Conservation (phyloP, 2,113 vertebrate species). For the Dicerorhinus sumatrensis region DNA sequence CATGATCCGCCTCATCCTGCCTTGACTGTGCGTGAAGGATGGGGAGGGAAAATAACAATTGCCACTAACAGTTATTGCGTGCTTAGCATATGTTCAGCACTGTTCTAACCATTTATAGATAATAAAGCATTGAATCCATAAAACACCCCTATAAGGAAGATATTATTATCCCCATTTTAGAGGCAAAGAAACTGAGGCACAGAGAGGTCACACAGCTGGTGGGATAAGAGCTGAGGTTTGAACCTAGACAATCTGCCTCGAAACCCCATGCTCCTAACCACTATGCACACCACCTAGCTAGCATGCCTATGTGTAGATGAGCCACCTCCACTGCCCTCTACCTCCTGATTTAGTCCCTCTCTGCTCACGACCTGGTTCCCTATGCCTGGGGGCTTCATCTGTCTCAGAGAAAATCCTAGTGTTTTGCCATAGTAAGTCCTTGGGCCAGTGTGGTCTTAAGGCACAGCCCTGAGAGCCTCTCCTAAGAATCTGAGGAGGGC, state of each 20-base stretch:
- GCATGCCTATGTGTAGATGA: not conserved
- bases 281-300: not conserved
- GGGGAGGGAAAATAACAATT: not conserved
- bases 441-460: not conserved
- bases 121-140: not conserved
- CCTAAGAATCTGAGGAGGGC: not conserved
- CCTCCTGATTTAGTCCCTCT: constrained; percentile 21
- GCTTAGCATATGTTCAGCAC: not conserved
- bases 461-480: not conserved
- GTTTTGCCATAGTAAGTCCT: not conserved
- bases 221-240: not conserved
- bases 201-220: not conserved
- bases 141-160: not conserved
- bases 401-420: not conserved
- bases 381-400: not conserved
- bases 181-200: not conserved
- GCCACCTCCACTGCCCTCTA: not conserved
- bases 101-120: constrained; percentile 14
- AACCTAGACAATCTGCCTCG: not conserved
- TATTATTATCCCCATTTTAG: constrained; percentile 8
- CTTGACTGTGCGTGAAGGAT: not conserved
- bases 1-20: not conserved
- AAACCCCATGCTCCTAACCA: not conserved
- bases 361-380: not conserved
- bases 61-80: constrained; percentile 29